A percentile compares a stretch with the other conserved stretches of the same genome.
Evolutionary conservation across 2,888 invertebrate species (phyloP).

Genomic region (Nycteola revayana): DNA sequence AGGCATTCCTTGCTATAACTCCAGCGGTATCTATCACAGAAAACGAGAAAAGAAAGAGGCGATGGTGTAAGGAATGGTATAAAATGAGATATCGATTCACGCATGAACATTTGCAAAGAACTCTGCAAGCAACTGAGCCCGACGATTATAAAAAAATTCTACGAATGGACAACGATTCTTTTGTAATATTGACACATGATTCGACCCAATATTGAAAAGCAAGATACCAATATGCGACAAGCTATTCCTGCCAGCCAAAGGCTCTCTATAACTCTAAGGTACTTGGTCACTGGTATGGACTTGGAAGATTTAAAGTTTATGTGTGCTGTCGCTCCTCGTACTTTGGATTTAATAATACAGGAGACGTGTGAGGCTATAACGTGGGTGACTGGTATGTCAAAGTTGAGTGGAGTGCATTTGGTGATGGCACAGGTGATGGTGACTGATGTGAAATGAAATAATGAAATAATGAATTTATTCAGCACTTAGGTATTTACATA

Average conservation of each 20-base stretch:
- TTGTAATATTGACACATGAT: constrained; percentile 14
- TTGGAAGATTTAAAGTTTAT: constrained; percentile 11
- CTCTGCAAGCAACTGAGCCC: constrained; percentile 14
- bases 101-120: constrained; percentile 15
- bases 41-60: constrained; percentile 11
- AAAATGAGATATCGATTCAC: constrained; percentile 15
- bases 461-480: too few species aligned
- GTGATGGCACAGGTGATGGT: too few species aligned
- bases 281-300: constrained; percentile 12
- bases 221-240: constrained; percentile 15
- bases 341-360: constrained; percentile 11
- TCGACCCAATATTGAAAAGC: constrained; percentile 16
- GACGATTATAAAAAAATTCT: constrained; percentile 12
- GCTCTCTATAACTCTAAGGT: constrained; percentile 14
- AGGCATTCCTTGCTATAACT: constrained; percentile 12
- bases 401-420: too few species aligned
- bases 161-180: constrained; percentile 15
- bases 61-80: constrained; percentile 14
- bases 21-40: constrained; percentile 11
- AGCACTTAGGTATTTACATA: too few species aligned
- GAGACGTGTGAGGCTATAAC: constrained; percentile 10
- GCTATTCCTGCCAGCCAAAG: constrained; percentile 14
- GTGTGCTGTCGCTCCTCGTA: constrained; percentile 11
- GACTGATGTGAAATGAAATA: too few species aligned
- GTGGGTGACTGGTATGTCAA: too few species aligned